Evolutionary conservation across 2,888 invertebrate genomes (phyloP), one percentile per base, ranked within the genome.

Genomic region (Timandra comae): DNA sequence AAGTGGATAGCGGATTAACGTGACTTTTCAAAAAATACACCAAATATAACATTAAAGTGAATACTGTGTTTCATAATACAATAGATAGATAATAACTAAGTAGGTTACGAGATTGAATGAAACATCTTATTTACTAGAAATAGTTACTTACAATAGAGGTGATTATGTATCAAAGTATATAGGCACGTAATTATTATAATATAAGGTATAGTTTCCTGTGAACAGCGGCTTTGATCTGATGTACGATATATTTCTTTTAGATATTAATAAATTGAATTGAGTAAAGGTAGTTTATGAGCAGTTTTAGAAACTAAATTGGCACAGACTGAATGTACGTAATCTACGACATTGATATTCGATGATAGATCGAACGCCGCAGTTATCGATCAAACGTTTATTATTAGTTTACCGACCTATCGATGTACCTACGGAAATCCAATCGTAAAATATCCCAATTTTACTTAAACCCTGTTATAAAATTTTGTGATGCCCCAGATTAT

Each of bases 1-100:
- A 79, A 82, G 79, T 79, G 78, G 79, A 74, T 75, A 66, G 71
- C 54, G 43, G 60, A 51, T 51, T 47, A 39, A 35, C 49, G 57
- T 58, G 55, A 54, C 49, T 45, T 37, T 52, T 34, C 40, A 28
- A 46, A 58, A 56, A 55, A 34, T 35, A 39, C 38, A 31, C 46
- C 38, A 37, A 37, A 42, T 32, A 26, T 31, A 29, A 12, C 19
- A 16, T 26, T 39, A 20, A 39, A 35, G 35, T 39, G 35, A 33
- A 30, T 33, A 32, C 12, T 13, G 7, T 27, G 19, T 9, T 33
- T 9, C 22, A n/a, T 22, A 9, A 22, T 22, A 7, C 22, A n/a
- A 9, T 22, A 7, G 22, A 2, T 22, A 22, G 9, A n/a, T 22
- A 22, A 8, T 22, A 22, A n/a, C 7, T 22, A n/a, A 2, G 8